A percentile compares a stretch with the other conserved stretches of the same genome.
These are phyloP conservation scores for Piprites chloris DNA, from an alignment of 2,113 vertebrate genomes.

Conservation along the genomic window DNA sequence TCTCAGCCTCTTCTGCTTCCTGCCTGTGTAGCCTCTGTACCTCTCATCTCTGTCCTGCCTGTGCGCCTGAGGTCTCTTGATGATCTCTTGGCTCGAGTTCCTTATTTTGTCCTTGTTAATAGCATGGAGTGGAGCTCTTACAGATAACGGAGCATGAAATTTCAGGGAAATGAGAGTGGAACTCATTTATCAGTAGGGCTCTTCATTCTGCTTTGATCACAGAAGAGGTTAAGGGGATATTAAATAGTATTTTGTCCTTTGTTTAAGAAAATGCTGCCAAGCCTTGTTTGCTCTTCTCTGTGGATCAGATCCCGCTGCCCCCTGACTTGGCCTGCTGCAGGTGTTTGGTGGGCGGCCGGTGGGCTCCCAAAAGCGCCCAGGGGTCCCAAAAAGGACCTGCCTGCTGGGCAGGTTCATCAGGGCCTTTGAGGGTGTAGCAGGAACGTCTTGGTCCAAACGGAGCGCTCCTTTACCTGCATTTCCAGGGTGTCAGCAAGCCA, in stretches of 20 bases:
- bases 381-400: not conserved
- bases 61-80: not conserved
- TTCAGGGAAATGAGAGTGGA: slow-evolving; percentile 16
- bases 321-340: not conserved
- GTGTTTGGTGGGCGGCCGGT: accelerated
- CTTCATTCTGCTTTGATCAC: not conserved
- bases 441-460: not conserved
- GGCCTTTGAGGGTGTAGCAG: not conserved
- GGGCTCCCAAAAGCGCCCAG: accelerated
- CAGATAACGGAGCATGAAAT: slow-evolving; percentile 27
- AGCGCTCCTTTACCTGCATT: accelerated
- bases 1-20: not conserved
- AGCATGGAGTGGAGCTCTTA: not conserved
- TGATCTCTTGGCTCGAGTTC: not conserved
- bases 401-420: not conserved
- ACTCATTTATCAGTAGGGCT: not conserved
- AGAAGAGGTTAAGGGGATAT: not conserved
- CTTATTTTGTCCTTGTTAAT: slow-evolving; percentile 34
- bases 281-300: not conserved
- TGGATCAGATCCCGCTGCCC: not conserved
- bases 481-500: not conserved
- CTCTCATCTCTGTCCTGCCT: not conserved
- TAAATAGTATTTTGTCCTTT: not conserved
- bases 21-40: not conserved
- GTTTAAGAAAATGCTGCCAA: not conserved